Base-by-base conservation (phyloP, 2,888 invertebrate genomes). In the Troides helena region DNA sequence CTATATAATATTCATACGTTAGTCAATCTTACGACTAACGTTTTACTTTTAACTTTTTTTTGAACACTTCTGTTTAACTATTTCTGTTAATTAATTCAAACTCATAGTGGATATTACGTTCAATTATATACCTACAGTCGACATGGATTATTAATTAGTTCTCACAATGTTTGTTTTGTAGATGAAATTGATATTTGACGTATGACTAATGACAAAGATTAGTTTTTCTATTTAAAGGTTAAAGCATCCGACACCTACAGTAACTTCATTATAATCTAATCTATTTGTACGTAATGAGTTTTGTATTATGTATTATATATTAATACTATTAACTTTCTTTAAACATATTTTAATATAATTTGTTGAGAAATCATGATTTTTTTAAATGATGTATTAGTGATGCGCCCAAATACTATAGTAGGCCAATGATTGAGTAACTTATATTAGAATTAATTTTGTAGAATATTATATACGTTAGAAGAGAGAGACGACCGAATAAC, bases 381-480 rank as follows among this genome's bases (percentile, higher is more conserved):
- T 70, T 39, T 58, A 23, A 56, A 58, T 58, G 23, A 58, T 21
- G 14, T 73, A 76, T 78, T 72, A 74, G 68, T 68, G 74, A 77
- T 77, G 78, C 76, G 77, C 79, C 81, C 74, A 80, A 78, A 78
- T 80, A 76, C 73, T 71, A 77, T 68, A 76, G 75, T 76, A 73
- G 74, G 73, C 69, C 77, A 72, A 72, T 74, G 76, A 81, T 92
- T 89, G 83, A 85, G 89, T 89, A 90, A 91, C 80, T 77, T 74
- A 73, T 76, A 79, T 75, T 74, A 80, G 83, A 88, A 88, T 89
- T 81, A 85, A 90, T 88, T 85, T 81, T 77, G 76, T 77, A 78
- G 76, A 78, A 81, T 83, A 78, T 83, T 87, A 73, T 76, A 76
- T 89, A 87, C 87, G 90, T 85, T 87, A 88, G 88, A 88, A 82